Conservation (phyloP, 1,140 invertebrate genomes). For the Ooceraea biroi region DNA sequence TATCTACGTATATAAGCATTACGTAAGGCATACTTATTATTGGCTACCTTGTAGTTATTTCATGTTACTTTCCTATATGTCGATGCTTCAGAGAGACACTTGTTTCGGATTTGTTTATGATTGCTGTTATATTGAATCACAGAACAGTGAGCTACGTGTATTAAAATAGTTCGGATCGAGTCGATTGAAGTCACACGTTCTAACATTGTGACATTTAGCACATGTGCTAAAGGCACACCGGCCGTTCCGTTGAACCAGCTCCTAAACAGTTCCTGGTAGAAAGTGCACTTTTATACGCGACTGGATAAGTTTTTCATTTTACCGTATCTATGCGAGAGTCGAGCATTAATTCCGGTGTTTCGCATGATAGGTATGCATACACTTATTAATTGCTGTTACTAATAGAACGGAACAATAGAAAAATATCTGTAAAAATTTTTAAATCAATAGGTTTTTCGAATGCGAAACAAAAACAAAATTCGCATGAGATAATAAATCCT, state of each 20-base stretch:
- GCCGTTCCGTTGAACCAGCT: conserved; percentile 79
- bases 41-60: too few relatives aligned
- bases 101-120: too few relatives aligned
- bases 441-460: too few relatives aligned
- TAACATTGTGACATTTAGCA: conserved; percentile 80
- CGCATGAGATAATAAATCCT: too few relatives aligned
- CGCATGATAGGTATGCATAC: not conserved
- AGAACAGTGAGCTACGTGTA: not conserved
- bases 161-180: conserved; percentile 15
- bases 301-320: conserved; percentile 67
- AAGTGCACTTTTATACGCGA: conserved; percentile 77
- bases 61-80: too few relatives aligned
- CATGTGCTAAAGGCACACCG: conserved; percentile 60
- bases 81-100: too few relatives aligned
- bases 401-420: too few relatives aligned
- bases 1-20: too few relatives aligned
- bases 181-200: conserved; percentile 37
- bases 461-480: too few relatives aligned
- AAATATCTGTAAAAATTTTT: too few relatives aligned
- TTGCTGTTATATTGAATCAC: not conserved
- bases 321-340: not conserved
- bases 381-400: not conserved
- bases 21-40: too few relatives aligned
- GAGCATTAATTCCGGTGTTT: not conserved
- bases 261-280: conserved; percentile 80